These are phyloP conservation scores for Hippocampus barbouri DNA, from an alignment of 2,113 vertebrate genomes.

Conservation along the genomic window DNA sequence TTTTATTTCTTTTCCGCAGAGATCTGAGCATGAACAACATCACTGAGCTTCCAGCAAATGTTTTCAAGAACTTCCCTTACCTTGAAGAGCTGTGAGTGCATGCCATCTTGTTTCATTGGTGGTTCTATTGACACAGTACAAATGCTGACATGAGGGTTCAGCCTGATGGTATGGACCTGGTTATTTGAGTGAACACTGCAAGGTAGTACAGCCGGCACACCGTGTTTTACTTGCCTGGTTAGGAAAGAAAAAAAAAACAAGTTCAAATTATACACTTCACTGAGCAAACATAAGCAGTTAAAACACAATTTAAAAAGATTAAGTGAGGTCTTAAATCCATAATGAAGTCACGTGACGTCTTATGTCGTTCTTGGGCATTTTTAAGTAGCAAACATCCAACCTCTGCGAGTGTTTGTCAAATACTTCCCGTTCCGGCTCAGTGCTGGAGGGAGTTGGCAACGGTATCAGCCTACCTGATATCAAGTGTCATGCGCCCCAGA, in stretches of 20 bases:
- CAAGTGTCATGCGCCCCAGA: slow-evolving; percentile 63
- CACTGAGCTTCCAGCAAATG: slow-evolving; percentile 88
- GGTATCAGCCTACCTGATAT: slow-evolving; percentile 74
- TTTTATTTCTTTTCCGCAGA: slow-evolving; percentile 67
- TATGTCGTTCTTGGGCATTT: slow-evolving; percentile 36
- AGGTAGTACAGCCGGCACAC: slow-evolving; percentile 19
- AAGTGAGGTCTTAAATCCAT: not conserved
- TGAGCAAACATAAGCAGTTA: not conserved
- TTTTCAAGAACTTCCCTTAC: slow-evolving; percentile 90
- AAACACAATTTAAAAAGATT: not conserved
- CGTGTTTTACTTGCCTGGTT: slow-evolving; percentile 23
- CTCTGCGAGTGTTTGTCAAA: slow-evolving; percentile 57
- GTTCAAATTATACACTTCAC: not conserved
- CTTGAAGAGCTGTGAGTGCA: slow-evolving; percentile 95
- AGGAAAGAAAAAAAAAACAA: slow-evolving; percentile 8
- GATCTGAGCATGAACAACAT: slow-evolving; percentile 99
- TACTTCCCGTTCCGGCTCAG: slow-evolving; percentile 48
- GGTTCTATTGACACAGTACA: slow-evolving; percentile 41
- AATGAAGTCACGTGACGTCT: not conserved
- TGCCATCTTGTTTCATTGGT: slow-evolving; percentile 17
- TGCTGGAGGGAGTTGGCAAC: slow-evolving; percentile 54
- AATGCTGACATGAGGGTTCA: slow-evolving; percentile 46
- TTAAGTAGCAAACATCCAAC: slow-evolving; percentile 53
- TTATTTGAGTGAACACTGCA: slow-evolving; percentile 37
- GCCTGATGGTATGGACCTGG: slow-evolving; percentile 51